phyloP scores from a whole-genome alignment of 2,113 vertebrate genomes.

The Porphyrio hochstetteri region DNA sequence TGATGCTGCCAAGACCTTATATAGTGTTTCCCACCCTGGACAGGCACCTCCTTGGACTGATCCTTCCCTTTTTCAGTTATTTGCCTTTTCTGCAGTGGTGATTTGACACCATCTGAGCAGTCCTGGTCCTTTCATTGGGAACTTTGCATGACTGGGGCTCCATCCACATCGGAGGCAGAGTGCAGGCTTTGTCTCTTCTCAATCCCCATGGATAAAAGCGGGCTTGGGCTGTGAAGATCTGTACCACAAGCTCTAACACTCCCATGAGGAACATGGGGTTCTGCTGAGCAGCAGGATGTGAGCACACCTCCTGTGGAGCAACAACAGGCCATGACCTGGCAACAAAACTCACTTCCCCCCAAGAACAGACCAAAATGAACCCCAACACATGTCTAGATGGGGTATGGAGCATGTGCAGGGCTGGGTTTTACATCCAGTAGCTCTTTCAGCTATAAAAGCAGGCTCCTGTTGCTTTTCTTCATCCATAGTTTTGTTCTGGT shows the following conservation, averaged over 20 bases:
- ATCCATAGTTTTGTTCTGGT: not conserved
- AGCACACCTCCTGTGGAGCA: not conserved
- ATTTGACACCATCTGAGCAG: not conserved
- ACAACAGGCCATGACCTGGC: not conserved
- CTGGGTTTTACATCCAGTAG: not conserved
- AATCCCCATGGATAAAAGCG: not conserved
- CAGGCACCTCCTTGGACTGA: not conserved
- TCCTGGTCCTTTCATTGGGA: not conserved
- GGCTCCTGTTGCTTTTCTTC: not conserved
- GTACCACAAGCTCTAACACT: not conserved
- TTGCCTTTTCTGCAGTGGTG: not conserved
- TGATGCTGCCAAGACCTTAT: not conserved
- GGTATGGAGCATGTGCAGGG: not conserved
- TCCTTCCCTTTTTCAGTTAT: not conserved
- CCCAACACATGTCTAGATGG: rapidly evolving
- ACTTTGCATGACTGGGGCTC: not conserved
- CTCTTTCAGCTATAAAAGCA: not conserved
- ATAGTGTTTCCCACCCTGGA: not conserved
- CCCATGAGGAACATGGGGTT: not conserved
- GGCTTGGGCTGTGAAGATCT: not conserved
- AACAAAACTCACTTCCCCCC: not conserved
- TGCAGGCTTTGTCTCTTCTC: not conserved
- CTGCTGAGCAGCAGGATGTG: not conserved
- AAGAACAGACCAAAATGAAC: not conserved
- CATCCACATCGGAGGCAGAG: rapidly evolving